A percentile compares a stretch with the other conserved stretches of the same genome.
Evolutionary conservation across 2,113 vertebrate genomes (phyloP).

Genomic region (Cebus imitator): DNA sequence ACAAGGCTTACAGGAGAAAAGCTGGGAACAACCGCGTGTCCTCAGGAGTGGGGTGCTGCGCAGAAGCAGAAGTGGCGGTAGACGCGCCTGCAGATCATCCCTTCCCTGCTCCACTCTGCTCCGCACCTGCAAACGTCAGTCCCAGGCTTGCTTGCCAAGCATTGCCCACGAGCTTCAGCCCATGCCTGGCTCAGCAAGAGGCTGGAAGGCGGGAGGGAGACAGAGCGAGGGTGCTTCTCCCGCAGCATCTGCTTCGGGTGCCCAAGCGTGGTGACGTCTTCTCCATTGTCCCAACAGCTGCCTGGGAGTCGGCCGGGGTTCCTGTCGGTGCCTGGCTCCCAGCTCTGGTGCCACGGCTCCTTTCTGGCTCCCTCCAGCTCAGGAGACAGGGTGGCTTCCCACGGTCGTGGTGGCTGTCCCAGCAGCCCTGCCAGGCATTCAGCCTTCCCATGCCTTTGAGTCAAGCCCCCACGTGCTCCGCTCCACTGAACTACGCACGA

Average conservation of each 20-base stretch:
- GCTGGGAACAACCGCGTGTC: background rate
- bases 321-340: background rate
- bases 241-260: too few species aligned
- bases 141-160: background rate
- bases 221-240: background rate
- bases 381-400: background rate
- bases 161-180: background rate
- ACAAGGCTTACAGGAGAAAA: background rate
- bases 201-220: background rate
- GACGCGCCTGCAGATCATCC: too few species aligned
- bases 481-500: background rate
- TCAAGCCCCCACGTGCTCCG: too few species aligned
- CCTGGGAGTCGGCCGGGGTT: background rate
- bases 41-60: accelerated
- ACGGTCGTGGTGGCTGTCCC: background rate
- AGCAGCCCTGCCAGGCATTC: background rate
- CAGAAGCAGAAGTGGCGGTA: too few species aligned
- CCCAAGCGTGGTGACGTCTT: too few species aligned
- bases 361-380: background rate
- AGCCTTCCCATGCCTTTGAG: accelerated
- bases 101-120: background rate
- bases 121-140: background rate
- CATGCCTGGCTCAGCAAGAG: background rate
- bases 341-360: background rate
- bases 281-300: too few species aligned